A percentile compares a stretch with the other conserved stretches of the same genome.
Conservation (phyloP, 2,797 vertebrate genomes). For the Schizothorax lantsangensis region DNA sequence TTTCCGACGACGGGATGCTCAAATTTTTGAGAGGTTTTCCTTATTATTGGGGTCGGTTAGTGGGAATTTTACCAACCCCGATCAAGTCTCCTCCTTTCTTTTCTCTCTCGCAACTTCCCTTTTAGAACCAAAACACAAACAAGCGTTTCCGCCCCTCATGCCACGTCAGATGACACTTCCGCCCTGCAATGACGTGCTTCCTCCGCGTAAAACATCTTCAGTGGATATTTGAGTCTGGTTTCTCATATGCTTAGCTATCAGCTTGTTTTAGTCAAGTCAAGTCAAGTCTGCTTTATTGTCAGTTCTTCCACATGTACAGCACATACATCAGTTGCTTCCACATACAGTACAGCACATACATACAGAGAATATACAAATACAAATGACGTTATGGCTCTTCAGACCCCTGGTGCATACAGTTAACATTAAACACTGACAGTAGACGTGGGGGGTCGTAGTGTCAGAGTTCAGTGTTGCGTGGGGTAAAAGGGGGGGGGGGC, state of each 20-base stretch:
- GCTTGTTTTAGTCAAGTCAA: background rate
- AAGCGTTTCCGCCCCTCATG: constrained; percentile 76
- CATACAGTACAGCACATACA: too few relatives aligned
- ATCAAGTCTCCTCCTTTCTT: constrained; percentile 81
- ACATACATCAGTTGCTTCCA: too few relatives aligned
- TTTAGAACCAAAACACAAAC: constrained; percentile 86
- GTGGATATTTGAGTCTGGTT: background rate
- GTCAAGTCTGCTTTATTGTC: too few relatives aligned
- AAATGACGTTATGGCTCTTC: too few relatives aligned
- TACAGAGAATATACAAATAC: too few relatives aligned
- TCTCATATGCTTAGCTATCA: background rate
- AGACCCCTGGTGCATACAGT: too few relatives aligned
- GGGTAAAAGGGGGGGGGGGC: too few relatives aligned
- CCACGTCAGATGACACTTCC: constrained; percentile 74
- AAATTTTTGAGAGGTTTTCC: constrained; percentile 15
- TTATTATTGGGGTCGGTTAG: constrained; percentile 47
- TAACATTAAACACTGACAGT: too few relatives aligned
- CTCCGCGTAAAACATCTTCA: background rate
- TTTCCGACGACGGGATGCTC: constrained; percentile 57
- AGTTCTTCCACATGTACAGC: too few relatives aligned
- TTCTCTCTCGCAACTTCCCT: constrained; percentile 82
- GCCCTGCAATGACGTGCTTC: constrained; percentile 50
- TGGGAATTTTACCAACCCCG: constrained; percentile 74
- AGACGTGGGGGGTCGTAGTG: too few relatives aligned
- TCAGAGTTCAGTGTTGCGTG: too few relatives aligned